These are phyloP conservation scores for Numenius phaeopus DNA, from an alignment of 2,797 vertebrate species.

Conservation along the genomic window DNA sequence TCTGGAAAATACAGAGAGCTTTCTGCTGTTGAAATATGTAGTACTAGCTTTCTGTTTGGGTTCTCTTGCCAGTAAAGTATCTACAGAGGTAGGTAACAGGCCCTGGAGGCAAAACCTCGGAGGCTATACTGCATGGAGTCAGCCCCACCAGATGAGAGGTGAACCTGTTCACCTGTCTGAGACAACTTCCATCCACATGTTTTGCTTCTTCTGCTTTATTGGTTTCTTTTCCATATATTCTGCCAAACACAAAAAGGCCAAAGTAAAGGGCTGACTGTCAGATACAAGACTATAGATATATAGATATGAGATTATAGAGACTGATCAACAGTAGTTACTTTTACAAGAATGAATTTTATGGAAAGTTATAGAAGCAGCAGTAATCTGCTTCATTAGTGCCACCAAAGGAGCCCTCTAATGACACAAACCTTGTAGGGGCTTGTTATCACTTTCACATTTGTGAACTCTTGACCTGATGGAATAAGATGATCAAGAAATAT, in stretches of 20 bases:
- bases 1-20: conserved; percentile 12
- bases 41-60: not conserved
- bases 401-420: not conserved
- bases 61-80: not conserved
- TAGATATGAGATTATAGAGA: not conserved
- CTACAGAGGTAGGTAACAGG: not conserved
- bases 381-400: not conserved
- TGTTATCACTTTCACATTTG: not conserved
- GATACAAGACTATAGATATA: not conserved
- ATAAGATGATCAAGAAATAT: not conserved
- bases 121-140: not conserved
- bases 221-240: not conserved
- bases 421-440: not conserved
- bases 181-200: not conserved
- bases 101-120: not conserved
- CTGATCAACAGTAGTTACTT: not conserved
- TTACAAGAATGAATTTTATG: not conserved
- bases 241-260: not conserved
- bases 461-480: not conserved
- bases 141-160: not conserved
- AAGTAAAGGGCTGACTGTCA: not conserved
- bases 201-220: not conserved
- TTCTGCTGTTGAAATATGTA: not conserved
- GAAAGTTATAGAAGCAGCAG: not conserved
- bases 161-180: not conserved